Evolutionary conservation across 1,140 invertebrate genomes (phyloP), one percentile per base, ranked within the genome.

Genomic region (Eumeta japonica): DNA sequence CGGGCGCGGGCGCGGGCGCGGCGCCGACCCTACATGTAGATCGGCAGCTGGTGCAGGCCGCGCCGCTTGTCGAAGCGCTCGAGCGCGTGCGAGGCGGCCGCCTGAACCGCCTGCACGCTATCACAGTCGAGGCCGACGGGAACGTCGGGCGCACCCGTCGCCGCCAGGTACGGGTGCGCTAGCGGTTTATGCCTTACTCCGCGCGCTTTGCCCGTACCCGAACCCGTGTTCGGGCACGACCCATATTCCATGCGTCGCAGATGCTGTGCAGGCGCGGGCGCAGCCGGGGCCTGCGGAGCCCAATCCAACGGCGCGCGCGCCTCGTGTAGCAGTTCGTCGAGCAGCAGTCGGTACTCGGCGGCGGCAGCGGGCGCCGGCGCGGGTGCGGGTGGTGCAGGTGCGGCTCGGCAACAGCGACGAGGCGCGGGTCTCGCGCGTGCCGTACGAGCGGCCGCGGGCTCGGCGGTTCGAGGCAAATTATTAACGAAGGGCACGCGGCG

Each of bases 401-500:
- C 43, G 13, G 49, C 52, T n/a, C 20, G 20, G 28, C 28, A 13
- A 14, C 7, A 51, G 24, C 28, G 28, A 14, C 28, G 28, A 7
- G 28, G 28, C 43, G 28, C 13, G 46, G n/a, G n/a, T n/a, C n/a
- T n/a, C n/a, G n/a, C n/a, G n/a, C n/a, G n/a, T n/a, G n/a, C n/a
- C n/a, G n/a, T n/a, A n/a, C n/a, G n/a, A 40, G 39, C 32, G 29
- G 46, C 35, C 20, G 17, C 41, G 34, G 35, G 32, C 27, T 39
- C 20, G 39, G 45, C 24, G 46, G 41, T 19, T 39, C 50, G 9
- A 48, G 65, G 63, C 50, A 70, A 52, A 55, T 71, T 71, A 55
- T 71, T 71, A 50, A 71, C 82, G 63, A 89, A 89, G 11, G 85
- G 85, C 58, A 84, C 85, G 34, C 86, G 79, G 42, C 85, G 75